These are phyloP conservation scores for Leucosticte australis DNA, from an alignment of 2,113 vertebrate species.

Conservation along the genomic window DNA sequence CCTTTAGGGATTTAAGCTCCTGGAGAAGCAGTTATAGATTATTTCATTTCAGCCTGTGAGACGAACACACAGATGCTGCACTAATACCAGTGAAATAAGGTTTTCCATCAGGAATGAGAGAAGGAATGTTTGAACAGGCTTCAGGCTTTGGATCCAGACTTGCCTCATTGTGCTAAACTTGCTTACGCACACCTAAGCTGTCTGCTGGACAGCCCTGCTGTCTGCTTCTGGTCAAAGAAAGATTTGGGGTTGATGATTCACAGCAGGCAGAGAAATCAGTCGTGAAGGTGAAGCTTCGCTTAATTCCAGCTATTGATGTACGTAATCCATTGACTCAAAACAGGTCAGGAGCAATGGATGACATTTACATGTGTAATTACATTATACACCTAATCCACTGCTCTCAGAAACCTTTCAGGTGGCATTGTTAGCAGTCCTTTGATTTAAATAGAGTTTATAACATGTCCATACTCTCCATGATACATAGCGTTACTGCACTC, in stretches of 20 bases:
- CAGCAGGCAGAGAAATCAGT: not conserved
- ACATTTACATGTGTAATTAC: not conserved
- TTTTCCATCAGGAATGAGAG: not conserved
- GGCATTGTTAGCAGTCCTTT: not conserved
- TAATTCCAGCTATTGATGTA: not conserved
- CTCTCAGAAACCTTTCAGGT: not conserved
- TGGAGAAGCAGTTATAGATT: not conserved
- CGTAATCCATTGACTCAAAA: not conserved
- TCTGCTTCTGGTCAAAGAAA: not conserved
- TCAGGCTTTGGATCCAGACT: not conserved
- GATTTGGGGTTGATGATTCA: not conserved
- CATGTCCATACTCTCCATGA: not conserved
- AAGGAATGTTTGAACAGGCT: not conserved
- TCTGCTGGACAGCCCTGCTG: constrained; percentile 6
- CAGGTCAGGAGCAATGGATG: not conserved
- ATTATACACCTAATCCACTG: not conserved
- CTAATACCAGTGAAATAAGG: not conserved
- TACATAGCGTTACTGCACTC: not conserved
- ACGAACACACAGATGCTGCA: not conserved
- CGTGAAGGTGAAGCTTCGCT: not conserved
- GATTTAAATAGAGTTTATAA: not conserved
- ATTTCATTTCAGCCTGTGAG: not conserved
- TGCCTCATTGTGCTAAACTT: not conserved
- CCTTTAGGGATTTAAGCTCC: not conserved
- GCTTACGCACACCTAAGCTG: not conserved